A percentile compares a stretch with the other conserved stretches of the same genome.
Conservation (phyloP, 2,888 invertebrate genomes). For the Heteropelma amictum region DNA sequence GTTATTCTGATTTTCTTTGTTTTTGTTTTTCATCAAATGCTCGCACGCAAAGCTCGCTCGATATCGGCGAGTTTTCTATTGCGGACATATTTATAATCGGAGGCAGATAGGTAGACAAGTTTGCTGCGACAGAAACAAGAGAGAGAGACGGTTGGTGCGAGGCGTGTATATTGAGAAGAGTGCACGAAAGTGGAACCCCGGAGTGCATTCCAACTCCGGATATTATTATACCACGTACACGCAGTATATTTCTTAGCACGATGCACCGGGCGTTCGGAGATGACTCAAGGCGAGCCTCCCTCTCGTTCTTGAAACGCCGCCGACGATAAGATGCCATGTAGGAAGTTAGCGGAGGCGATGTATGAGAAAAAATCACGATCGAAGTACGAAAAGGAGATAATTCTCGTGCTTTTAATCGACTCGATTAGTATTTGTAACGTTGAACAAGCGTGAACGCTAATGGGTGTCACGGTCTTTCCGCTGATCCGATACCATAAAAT, state of each 20-base stretch:
- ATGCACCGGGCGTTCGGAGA: conserved; percentile 14
- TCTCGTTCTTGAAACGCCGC: conserved; percentile 11
- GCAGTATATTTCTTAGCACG: conserved; percentile 28
- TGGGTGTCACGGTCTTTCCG: conserved; percentile 59
- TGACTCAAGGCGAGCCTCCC: conserved; percentile 24
- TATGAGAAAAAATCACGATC: neutral
- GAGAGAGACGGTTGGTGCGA: neutral
- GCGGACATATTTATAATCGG: conserved; percentile 34
- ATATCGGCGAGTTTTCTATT: conserved; percentile 34
- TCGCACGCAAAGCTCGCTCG: conserved; percentile 21
- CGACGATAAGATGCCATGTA: conserved; percentile 35
- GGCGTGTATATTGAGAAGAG: neutral
- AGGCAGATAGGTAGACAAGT: neutral
- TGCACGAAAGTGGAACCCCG: conserved; percentile 24
- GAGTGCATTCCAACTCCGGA: conserved; percentile 43
- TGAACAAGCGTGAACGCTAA: conserved; percentile 61
- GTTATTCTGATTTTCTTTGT: too few relatives aligned
- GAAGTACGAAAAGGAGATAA: conserved; percentile 18
- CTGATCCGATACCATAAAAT: neutral
- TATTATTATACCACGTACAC: conserved; percentile 32
- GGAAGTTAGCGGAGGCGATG: neutral
- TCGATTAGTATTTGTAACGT: conserved; percentile 67
- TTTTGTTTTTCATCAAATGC: neutral
- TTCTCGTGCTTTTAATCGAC: conserved; percentile 63
- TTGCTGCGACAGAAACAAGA: neutral